phyloP scores from a whole-genome alignment of 1,140 invertebrate species.

The Heterodera carotae region DNA sequence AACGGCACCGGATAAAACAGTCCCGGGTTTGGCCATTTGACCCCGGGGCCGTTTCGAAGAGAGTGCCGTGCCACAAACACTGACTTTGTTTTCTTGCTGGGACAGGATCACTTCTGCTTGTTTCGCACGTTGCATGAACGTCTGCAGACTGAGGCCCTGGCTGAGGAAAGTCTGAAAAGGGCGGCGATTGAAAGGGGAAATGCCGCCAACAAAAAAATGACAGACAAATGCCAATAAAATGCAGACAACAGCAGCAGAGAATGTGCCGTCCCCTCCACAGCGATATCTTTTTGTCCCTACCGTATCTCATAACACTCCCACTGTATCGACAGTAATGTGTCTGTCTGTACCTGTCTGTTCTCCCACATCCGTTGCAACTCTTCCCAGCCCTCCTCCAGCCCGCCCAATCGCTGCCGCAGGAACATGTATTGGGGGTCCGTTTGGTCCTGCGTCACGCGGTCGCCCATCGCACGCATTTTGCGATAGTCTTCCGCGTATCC shows the following conservation, averaged over 20 bases:
- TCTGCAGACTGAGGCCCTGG: constrained; percentile 76
- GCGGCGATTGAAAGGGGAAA: too few relatives aligned
- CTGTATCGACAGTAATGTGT: too few relatives aligned
- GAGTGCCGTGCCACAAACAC: not conserved
- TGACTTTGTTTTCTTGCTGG: constrained; percentile 86
- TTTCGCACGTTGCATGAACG: constrained; percentile 91
- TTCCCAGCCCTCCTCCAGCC: constrained; percentile 95
- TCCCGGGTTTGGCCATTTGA: too few relatives aligned
- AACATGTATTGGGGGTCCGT: constrained; percentile 71
- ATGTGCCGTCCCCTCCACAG: too few relatives aligned
- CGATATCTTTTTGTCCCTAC: too few relatives aligned
- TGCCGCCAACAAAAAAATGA: too few relatives aligned
- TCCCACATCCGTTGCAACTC: constrained; percentile 99
- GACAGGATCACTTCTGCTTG: constrained; percentile 95
- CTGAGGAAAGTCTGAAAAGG: constrained; percentile 44
- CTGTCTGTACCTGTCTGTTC: constrained; percentile 79
- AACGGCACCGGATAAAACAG: too few relatives aligned
- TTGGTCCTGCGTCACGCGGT: constrained; percentile 81
- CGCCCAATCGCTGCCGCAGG: constrained; percentile 78
- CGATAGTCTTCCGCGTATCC: constrained; percentile 82
- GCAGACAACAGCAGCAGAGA: too few relatives aligned
- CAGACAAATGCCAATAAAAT: too few relatives aligned
- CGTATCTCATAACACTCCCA: not conserved
- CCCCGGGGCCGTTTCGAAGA: too few relatives aligned
- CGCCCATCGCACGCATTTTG: constrained; percentile 99